Evolutionary conservation across 2,888 invertebrate species (phyloP), one percentile per base, ranked within the genome.

Genomic region (Folsomia candida): DNA sequence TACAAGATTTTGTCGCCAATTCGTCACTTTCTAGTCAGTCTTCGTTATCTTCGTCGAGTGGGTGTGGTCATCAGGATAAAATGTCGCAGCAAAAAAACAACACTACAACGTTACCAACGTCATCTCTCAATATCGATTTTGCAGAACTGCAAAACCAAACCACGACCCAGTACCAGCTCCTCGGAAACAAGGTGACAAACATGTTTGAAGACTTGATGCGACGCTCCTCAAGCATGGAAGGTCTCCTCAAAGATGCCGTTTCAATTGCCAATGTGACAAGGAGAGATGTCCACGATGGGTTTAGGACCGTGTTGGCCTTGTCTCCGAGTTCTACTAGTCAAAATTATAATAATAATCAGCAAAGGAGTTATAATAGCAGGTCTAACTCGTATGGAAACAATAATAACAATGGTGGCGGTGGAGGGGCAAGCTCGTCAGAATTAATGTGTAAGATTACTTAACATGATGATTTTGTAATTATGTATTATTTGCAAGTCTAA

Each of bases 191-290:
- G 68, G 87, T 88, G 51, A 86, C 86, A 79, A 88, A 88, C 74
- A 87, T 88, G 80, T 88, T 88, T 81, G 85, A 87, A 51, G 88
- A 89, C 79, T 85, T 88, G 67, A 87, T 87, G 86, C 86, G 86
- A 67, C 84, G 86, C 14, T 85, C 86, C 0, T 81, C 86, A 65
- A 82, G 77, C 2, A 68, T 83, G 18, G 82, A 83, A 73, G 82
- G 84, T 1, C 81, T 86, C 74, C 83, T 87, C 81, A 84, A 86
- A 66, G 86, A 87, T 81, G 85, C 86, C 0, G 82, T 86, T 72
- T 83, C 84, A 0, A 82, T 86, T 72, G 84, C 85, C 69, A 87
- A 87, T 81, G 85, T 83, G 76, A 88, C 87, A 61, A 82, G 86
- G 70, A 67, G 65, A 24, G 70, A 70, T 51, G 18, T 70, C 11